Evolutionary conservation across 2,888 invertebrate species (phyloP).

Genomic region (Syrphus vitripennis): DNA sequence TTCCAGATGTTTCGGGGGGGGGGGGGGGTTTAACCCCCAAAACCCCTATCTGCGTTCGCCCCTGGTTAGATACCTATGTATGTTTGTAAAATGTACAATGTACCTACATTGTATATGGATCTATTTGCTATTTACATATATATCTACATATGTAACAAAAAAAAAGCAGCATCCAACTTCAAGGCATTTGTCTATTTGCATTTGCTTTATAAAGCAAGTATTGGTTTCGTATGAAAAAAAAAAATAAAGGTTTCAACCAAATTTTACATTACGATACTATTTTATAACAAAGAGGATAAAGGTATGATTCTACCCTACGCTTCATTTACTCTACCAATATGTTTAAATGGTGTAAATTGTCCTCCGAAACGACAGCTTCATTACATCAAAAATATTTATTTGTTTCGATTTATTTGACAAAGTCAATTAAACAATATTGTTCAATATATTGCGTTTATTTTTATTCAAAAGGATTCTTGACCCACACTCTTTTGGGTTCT

Average conservation of each 20-base stretch:
- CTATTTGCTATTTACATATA: background rate
- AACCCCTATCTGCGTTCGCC: too few relatives aligned
- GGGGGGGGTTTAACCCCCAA: too few relatives aligned
- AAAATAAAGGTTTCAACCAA: background rate
- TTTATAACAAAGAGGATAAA: too few relatives aligned
- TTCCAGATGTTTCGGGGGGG: too few relatives aligned
- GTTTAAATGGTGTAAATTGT: background rate
- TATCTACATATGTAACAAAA: background rate
- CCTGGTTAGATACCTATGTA: too few relatives aligned
- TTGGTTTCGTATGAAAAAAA: background rate
- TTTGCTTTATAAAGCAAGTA: background rate
- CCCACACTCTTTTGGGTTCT: background rate
- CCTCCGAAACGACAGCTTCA: background rate
- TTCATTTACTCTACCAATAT: background rate
- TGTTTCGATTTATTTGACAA: conserved; percentile 42
- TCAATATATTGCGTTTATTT: conserved; percentile 19
- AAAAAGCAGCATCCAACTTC: background rate
- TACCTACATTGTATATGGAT: too few relatives aligned
- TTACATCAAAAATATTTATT: conserved; percentile 28
- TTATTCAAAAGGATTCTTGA: conserved; percentile 17
- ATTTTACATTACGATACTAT: background rate
- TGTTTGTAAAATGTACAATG: background rate
- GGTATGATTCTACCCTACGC: too few relatives aligned
- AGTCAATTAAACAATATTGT: conserved; percentile 38
- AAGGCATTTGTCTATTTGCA: background rate